Percentiles rank a stretch among this genome's conserved stretches.
Evolutionary conservation across 2,888 invertebrate genomes (phyloP).

Genomic region (Melipona beecheii): DNA sequence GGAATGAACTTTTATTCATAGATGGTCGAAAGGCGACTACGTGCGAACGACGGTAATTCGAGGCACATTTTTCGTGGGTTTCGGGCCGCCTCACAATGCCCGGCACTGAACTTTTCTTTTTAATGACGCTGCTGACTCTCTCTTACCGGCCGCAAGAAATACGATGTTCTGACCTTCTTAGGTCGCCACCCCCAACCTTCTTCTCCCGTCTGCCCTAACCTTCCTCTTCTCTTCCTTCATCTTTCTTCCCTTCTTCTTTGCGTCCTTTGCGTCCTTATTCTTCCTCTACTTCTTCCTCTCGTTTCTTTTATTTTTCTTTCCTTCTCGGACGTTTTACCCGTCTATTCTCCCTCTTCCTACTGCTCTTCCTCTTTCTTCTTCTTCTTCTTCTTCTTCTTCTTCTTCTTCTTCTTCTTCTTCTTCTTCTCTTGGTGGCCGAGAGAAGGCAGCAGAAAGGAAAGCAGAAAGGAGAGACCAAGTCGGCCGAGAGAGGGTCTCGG

Average conservation of each 20-base stretch:
- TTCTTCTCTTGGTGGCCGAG: slow-evolving; percentile 29
- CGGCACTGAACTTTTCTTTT: slow-evolving; percentile 43
- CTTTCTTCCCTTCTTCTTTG: slow-evolving; percentile 18
- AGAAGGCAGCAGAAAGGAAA: slow-evolving; percentile 49
- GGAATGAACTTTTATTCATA: neutral
- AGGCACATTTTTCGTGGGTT: slow-evolving; percentile 23
- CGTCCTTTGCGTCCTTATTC: slow-evolving; percentile 9
- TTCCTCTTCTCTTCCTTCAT: slow-evolving; percentile 13
- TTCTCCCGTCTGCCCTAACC: slow-evolving; percentile 2
- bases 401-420: slow-evolving; percentile 1
- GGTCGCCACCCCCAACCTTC: slow-evolving; percentile 63
- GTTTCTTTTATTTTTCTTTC: neutral
- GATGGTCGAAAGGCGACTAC: neutral
- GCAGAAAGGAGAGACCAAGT: slow-evolving; percentile 45
- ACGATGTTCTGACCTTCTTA: slow-evolving; percentile 65
- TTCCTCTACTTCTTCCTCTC: neutral
- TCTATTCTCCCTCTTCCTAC: slow-evolving; percentile 4
- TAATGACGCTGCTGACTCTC: slow-evolving; percentile 46
- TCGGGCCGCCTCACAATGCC: slow-evolving; percentile 31
- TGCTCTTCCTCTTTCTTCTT: slow-evolving; percentile 1
- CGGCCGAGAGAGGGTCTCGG: slow-evolving; percentile 34
- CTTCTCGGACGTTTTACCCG: slow-evolving; percentile 7
- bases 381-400: neutral
- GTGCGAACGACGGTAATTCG: slow-evolving; percentile 23
- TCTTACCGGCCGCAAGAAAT: slow-evolving; percentile 48